These are phyloP conservation scores for Lacerta bilineata DNA, from an alignment of 2,797 vertebrate genomes.

Conservation along the genomic window DNA sequence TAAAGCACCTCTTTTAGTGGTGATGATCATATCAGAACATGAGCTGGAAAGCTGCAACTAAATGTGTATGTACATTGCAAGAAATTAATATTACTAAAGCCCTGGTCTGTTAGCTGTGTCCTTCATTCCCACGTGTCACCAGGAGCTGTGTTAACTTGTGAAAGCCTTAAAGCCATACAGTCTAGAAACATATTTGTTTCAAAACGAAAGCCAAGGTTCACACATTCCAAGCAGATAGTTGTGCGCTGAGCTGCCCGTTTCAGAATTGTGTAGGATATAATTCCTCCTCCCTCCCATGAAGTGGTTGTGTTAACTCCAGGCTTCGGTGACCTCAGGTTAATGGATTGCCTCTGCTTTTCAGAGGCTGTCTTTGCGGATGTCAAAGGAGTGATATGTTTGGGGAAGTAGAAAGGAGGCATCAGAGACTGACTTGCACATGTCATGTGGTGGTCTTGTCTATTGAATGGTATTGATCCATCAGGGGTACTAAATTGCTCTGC, in stretches of 20 bases:
- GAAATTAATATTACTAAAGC: neutral
- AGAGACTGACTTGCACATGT: neutral
- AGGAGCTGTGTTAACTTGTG: neutral
- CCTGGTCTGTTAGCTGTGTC: too few species aligned
- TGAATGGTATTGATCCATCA: conserved; percentile 23
- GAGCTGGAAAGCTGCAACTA: neutral
- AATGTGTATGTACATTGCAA: neutral
- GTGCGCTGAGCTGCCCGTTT: neutral
- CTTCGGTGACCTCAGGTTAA: conserved; percentile 10
- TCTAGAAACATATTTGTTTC: neutral
- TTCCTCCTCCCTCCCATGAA: neutral
- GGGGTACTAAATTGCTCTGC: conserved; percentile 2
- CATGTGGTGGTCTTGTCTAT: conserved; percentile 21
- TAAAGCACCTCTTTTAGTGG: neutral
- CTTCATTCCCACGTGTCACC: neutral
- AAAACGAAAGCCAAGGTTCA: neutral
- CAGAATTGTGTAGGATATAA: neutral
- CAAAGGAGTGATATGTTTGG: conserved; percentile 24
- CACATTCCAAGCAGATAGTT: neutral
- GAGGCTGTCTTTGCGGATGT: conserved; percentile 7
- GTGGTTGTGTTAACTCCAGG: neutral
- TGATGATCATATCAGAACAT: neutral
- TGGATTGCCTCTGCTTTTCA: neutral
- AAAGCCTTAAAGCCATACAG: neutral
- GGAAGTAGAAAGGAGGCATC: neutral